Base-by-base conservation (phyloP, 1,140 invertebrate genomes). In the Lerema accius region DNA sequence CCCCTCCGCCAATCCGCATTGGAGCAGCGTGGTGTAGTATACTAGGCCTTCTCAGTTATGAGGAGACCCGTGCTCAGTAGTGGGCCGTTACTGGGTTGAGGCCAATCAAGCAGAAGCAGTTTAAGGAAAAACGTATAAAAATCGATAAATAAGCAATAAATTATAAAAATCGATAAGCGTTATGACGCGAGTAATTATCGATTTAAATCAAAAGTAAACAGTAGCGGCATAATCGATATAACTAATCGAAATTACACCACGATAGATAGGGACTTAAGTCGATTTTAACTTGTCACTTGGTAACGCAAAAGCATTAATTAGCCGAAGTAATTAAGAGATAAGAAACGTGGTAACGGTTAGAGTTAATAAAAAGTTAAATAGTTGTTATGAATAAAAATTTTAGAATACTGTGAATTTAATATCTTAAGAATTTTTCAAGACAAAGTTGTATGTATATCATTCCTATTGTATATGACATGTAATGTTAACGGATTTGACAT, bases 281-380 rank as follows among this genome's bases (percentile, higher is more conserved):
- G 15, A 28, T 28, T 37, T 17, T 3, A 43, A 37, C 28, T 50
- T 37, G 48, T 50, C 48, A 32, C 45, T 37, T 10, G 17, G 1
- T 17, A 16, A 37, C 19, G 28, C 15, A 50, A 50, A 50, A 17
- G n/a, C 48, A 50, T 37, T 50, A 9, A 50, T 50, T 50, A 50
- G 28, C 5, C 28, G 14, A 17, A 50, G 48, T 50, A 50, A 50
- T 50, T 50, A 50, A 15, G 26, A 50, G 48, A 50, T n/a, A n/a
- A n/a, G n/a, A n/a, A n/a, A n/a, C n/a, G n/a, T n/a, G n/a, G n/a
- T n/a, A n/a, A n/a, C n/a, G n/a, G n/a, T n/a, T n/a, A n/a, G n/a
- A n/a, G n/a, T n/a, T n/a, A n/a, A n/a, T n/a, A n/a, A n/a, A n/a
- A n/a, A n/a, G n/a, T n/a, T n/a, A n/a, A n/a, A n/a, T n/a, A n/a